Evolutionary conservation across 2,888 invertebrate species (phyloP).

Genomic region (Eretmocerus hayati): DNA sequence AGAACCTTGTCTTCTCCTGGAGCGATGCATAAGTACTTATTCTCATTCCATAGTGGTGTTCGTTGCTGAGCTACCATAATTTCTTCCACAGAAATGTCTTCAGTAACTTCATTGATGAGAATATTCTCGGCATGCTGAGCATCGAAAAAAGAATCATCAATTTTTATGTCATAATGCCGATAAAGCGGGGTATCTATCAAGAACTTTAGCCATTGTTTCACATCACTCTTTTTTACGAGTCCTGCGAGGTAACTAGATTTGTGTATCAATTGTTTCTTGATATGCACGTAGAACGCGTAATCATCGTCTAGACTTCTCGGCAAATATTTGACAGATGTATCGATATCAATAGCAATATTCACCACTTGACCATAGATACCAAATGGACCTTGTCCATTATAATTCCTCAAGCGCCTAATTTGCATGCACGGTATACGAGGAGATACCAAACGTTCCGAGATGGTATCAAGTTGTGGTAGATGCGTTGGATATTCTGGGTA

Average conservation of each 20-base stretch:
- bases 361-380: conserved; percentile 15
- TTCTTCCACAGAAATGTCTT: conserved; percentile 19
- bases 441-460: conserved; percentile 16
- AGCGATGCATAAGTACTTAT: too few relatives aligned
- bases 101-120: conserved; percentile 15
- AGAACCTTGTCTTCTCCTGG: too few relatives aligned
- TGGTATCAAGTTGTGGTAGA: conserved; percentile 8
- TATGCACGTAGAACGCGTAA: conserved; percentile 30
- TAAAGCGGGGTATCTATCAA: conserved; percentile 22
- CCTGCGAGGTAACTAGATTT: conserved; percentile 29
- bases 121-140: neutral
- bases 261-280: conserved; percentile 21
- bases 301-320: conserved; percentile 23
- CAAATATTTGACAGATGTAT: conserved; percentile 10
- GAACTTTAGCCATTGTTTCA: conserved; percentile 27
- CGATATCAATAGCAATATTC: conserved; percentile 10
- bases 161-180: neutral
- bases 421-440: conserved; percentile 11
- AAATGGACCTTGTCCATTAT: conserved; percentile 3
- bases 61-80: conserved; percentile 12
- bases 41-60: too few relatives aligned
- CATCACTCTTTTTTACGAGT: conserved; percentile 22
- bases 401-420: conserved; percentile 4
- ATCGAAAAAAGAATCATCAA: conserved; percentile 8
- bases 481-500: conserved; percentile 7